These are phyloP conservation scores for Camelus dromedarius DNA, from an alignment of 2,113 vertebrate genomes.

Conservation along the genomic window DNA sequence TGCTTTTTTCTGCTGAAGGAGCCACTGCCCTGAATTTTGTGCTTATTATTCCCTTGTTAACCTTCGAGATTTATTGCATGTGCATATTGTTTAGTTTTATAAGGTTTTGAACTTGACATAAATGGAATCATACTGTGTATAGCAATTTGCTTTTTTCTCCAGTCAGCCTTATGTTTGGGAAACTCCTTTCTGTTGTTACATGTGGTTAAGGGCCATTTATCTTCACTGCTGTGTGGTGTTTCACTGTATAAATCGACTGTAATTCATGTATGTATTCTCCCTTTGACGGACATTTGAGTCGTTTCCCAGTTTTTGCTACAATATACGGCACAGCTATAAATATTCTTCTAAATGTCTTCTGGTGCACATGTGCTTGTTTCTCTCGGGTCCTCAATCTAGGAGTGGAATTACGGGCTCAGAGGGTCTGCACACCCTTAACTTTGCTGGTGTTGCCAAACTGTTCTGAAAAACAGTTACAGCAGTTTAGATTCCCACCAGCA, in stretches of 20 bases:
- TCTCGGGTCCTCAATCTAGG: not conserved
- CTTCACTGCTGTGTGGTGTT: not conserved
- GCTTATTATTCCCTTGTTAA: not conserved
- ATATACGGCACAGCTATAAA: not conserved
- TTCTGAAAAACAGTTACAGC: not conserved
- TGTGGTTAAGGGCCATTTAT: not conserved
- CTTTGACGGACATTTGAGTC: not conserved
- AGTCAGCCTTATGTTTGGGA: not conserved
- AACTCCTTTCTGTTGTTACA: not conserved
- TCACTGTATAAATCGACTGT: not conserved
- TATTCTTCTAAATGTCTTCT: not conserved
- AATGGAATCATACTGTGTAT: not conserved
- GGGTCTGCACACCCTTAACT: not conserved
- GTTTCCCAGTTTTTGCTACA: not conserved
- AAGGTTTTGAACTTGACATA: conserved; percentile 24
- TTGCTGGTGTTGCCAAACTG: not conserved
- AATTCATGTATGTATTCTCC: not conserved
- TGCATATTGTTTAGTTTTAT: not conserved
- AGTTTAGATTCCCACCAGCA: not conserved
- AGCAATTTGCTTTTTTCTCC: not conserved
- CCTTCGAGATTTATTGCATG: not conserved
- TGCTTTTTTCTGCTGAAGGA: not conserved
- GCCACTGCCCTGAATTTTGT: not conserved
- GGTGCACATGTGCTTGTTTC: not conserved
- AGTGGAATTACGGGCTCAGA: not conserved